Base-by-base conservation (phyloP, 2,888 invertebrate genomes). In the Cheilosia vernalis region DNA sequence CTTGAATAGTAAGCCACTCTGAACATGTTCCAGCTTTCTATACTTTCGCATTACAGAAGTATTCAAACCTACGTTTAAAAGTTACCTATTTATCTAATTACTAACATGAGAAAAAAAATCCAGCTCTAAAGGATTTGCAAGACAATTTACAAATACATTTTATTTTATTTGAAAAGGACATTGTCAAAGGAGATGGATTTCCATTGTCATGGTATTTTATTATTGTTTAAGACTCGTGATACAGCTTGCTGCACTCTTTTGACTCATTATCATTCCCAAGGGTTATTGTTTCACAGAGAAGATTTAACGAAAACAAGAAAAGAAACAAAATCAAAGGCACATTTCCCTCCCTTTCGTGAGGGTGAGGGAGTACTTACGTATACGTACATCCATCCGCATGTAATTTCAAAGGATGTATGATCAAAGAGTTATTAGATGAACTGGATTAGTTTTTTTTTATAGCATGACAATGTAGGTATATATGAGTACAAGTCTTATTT, bases 361-460 rank as follows among this genome's bases (percentile, higher is more conserved):
- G 66, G 53, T 56, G 51, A 70, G 72, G 66, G 53, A 72, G 64
- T 53, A 42, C 49, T 51, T 51, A 47, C 44, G 33, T 44, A 64
- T 19, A 44, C 67, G 58, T 58, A 77, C 60, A 76, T 70, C 56
- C 60, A 76, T 70, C 56, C 80, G 64, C 60, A 70, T 55, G 44
- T 72, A 51, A 64, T 80, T 76, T 85, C 76, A 85, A 84, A 77
- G 74, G 85, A 81, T 30, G 30, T 51, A 81, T 74, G 85, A 85
- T 85, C 85, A 85, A 85, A 85, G 85, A 85, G 85, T 85, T 85
- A 85, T 85, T 85, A 85, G 85, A 85, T 85, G 85, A 85, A 81
- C 85, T 85, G 85, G 72, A 85, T 85, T 81, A 85, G 80, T 80
- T 85, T 66, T 82, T 80, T 78, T 76, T 49, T 69, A 81, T 77